A percentile compares a stretch with the other conserved stretches of the same genome.
phyloP scores from a whole-genome alignment of 2,113 vertebrate species.

The Columba janthina region DNA sequence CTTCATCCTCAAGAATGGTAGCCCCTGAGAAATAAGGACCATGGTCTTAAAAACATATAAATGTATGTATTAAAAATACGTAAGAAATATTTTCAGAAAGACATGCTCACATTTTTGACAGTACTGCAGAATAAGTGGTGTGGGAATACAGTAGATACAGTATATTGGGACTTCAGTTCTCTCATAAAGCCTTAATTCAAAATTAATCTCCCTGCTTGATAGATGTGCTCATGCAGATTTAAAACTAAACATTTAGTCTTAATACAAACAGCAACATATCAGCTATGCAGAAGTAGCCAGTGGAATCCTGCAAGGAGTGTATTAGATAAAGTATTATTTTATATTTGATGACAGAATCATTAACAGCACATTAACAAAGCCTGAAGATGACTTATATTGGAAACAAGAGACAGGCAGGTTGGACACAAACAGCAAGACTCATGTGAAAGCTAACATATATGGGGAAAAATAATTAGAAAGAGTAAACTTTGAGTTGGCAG shows the following conservation, averaged over 20 bases:
- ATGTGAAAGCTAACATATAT: not conserved
- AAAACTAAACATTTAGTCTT: constrained; percentile 36
- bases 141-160: not conserved
- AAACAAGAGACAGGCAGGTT: not conserved
- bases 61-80: not conserved
- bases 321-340: constrained; percentile 47
- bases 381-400: not conserved
- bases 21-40: not conserved
- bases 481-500: constrained; percentile 35
- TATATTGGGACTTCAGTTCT: not conserved
- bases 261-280: constrained; percentile 22
- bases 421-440: not conserved
- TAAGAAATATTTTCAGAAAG: not conserved
- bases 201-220: constrained; percentile 32
- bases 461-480: constrained; percentile 43
- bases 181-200: constrained; percentile 7
- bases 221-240: constrained; percentile 2
- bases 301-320: not conserved
- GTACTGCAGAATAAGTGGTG: not conserved
- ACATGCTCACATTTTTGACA: not conserved
- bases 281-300: not conserved
- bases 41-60: not conserved
- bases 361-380: constrained; percentile 29
- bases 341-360: constrained; percentile 26
- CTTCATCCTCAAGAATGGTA: not conserved